A percentile compares a stretch with the other conserved stretches of the same genome.
phyloP scores from a whole-genome alignment of 2,113 vertebrate genomes.

The Nibea coibor region DNA sequence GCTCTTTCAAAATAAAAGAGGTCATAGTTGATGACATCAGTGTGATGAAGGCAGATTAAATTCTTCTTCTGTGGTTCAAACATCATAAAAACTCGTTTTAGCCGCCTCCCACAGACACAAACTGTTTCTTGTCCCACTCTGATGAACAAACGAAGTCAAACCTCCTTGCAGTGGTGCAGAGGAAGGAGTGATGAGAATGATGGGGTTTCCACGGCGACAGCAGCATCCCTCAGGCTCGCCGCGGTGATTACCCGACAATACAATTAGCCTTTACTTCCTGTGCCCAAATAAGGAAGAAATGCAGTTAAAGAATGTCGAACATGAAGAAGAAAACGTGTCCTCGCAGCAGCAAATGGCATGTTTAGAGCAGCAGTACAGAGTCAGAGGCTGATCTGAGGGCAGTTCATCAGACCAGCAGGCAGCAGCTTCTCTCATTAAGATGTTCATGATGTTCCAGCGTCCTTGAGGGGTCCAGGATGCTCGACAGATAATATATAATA shows the following conservation, averaged over 20 bases:
- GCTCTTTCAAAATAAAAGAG: too few relatives aligned
- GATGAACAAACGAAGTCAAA: conserved; percentile 21
- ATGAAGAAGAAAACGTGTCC: conserved; percentile 16
- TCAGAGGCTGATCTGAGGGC: background rate
- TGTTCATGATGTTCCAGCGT: too few relatives aligned
- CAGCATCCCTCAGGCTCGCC: conserved; percentile 55
- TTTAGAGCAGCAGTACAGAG: background rate
- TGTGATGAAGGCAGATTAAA: too few relatives aligned
- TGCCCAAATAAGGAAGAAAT: conserved; percentile 68
- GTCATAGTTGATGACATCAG: too few relatives aligned
- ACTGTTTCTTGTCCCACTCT: background rate
- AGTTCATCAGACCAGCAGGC: background rate
- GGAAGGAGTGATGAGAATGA: background rate
- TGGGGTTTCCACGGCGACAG: conserved; percentile 60
- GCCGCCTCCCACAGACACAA: too few relatives aligned
- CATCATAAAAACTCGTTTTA: too few relatives aligned
- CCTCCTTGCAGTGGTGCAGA: background rate
- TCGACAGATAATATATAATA: too few relatives aligned
- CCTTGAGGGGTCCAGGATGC: too few relatives aligned
- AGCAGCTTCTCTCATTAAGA: too few relatives aligned
- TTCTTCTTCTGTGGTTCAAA: too few relatives aligned
- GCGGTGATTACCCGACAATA: conserved; percentile 57
- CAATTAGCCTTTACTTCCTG: conserved; percentile 64
- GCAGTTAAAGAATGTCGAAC: conserved; percentile 57
- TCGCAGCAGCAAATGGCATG: background rate